Evolutionary conservation across 2,888 invertebrate species (phyloP).

Genomic region (Pocota personata): DNA sequence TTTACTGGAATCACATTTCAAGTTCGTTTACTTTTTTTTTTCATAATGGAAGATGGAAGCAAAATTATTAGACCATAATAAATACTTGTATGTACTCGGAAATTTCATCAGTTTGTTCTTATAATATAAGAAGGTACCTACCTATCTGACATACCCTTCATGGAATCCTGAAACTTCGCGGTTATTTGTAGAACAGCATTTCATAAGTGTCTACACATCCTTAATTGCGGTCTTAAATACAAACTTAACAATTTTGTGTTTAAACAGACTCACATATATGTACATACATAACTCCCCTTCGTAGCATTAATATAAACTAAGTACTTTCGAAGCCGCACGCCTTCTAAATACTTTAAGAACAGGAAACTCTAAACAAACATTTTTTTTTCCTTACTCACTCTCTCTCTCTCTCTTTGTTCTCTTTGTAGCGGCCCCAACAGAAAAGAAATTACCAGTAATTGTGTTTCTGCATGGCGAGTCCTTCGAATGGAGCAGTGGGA

Average conservation of each 20-base stretch:
- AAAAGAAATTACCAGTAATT: slow-evolving; percentile 83
- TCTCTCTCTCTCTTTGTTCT: neutral
- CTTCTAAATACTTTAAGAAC: slow-evolving; percentile 12
- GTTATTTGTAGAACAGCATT: neutral
- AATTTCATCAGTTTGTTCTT: neutral
- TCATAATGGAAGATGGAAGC: neutral
- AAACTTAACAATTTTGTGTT: slow-evolving; percentile 3
- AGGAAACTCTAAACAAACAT: neutral
- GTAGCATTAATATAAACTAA: slow-evolving; percentile 16
- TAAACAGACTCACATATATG: neutral
- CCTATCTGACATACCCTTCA: neutral
- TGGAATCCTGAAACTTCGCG: neutral
- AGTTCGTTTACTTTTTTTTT: neutral
- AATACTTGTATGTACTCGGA: neutral
- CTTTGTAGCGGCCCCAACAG: slow-evolving; percentile 80
- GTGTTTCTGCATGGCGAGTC: slow-evolving; percentile 84
- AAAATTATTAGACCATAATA: neutral
- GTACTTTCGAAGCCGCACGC: slow-evolving; percentile 11
- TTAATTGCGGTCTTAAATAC: slow-evolving; percentile 2
- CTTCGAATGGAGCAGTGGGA: slow-evolving; percentile 97
- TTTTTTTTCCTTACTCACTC: slow-evolving; percentile 5
- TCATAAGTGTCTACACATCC: neutral
- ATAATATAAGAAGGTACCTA: neutral
- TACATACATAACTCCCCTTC: slow-evolving; percentile 7
- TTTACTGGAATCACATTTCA: neutral